Percentiles rank a stretch among this genome's conserved stretches.
These are phyloP conservation scores for Apotomis turbidana DNA, from an alignment of 2,888 invertebrate species.

Conservation along the genomic window DNA sequence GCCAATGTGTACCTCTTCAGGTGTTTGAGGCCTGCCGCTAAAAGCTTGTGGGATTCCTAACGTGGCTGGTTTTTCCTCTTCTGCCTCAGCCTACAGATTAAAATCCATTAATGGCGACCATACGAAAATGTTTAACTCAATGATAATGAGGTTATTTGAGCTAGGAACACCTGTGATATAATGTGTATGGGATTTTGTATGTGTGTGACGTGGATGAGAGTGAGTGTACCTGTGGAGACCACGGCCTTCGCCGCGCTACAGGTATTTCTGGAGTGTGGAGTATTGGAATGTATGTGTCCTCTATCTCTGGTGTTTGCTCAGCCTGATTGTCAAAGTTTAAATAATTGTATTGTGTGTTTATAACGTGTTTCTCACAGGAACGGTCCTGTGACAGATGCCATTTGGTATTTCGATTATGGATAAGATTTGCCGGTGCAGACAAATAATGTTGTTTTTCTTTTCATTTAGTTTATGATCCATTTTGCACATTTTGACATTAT, in stretches of 20 bases:
- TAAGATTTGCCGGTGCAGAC: too few species aligned
- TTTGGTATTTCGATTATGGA: too few species aligned
- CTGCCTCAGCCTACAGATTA: conserved; percentile 77
- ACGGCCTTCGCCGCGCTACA: conserved; percentile 71
- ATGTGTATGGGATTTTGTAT: conserved; percentile 29
- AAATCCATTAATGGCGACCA: conserved; percentile 73
- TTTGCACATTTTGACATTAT: too few species aligned
- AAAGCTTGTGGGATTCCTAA: conserved; percentile 73
- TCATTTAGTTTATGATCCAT: too few species aligned
- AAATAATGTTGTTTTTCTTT: too few species aligned
- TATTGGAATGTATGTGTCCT: conserved; percentile 74
- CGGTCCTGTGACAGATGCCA: too few species aligned
- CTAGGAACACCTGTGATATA: conserved; percentile 35
- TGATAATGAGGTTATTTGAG: conserved; percentile 25
- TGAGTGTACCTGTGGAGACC: conserved; percentile 72
- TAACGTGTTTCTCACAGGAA: conserved; percentile 1
- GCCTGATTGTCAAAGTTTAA: conserved; percentile 61
- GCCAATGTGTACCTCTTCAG: conserved; percentile 74
- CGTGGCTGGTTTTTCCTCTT: conserved; percentile 65
- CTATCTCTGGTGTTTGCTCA: conserved; percentile 76
- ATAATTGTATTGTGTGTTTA: conserved; percentile 38
- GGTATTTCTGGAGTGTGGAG: conserved; percentile 65
- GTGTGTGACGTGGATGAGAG: conserved; percentile 31
- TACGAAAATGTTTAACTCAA: conserved; percentile 54
- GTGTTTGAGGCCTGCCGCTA: conserved; percentile 65